A percentile compares a stretch with the other conserved stretches of the same genome.
These are phyloP conservation scores for Platerodrilus igneus DNA, from an alignment of 2,888 invertebrate species.

Conservation along the genomic window DNA sequence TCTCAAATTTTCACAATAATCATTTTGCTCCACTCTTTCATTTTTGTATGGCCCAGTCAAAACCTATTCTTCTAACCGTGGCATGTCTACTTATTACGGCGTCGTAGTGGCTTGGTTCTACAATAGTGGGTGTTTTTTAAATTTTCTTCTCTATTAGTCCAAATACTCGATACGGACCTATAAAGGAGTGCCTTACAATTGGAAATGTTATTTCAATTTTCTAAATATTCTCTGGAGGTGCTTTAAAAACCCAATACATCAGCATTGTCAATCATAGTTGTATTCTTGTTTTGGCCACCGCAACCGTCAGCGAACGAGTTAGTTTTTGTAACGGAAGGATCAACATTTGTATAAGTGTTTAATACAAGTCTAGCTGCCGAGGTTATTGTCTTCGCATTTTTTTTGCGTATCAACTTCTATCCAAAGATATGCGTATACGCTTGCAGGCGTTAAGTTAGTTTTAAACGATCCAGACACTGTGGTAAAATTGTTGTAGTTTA, in stretches of 20 bases:
- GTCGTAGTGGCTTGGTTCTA: conserved; percentile 1
- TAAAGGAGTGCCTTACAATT: too few relatives aligned
- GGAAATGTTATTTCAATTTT: conserved; percentile 1
- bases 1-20: conserved; percentile 3
- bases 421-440: conserved; percentile 10
- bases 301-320: too few relatives aligned
- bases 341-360: not conserved
- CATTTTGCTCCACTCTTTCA: too few relatives aligned
- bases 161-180: too few relatives aligned
- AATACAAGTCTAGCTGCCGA: conserved; percentile 8
- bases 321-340: not conserved
- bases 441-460: conserved; percentile 5
- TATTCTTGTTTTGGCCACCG: too few relatives aligned
- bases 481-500: conserved; percentile 14
- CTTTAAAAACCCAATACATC: too few relatives aligned
- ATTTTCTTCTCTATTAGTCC: not conserved
- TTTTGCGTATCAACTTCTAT: conserved; percentile 9
- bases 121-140: conserved; percentile 1
- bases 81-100: not conserved
- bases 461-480: conserved; percentile 8
- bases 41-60: too few relatives aligned
- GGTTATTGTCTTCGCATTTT: conserved; percentile 14
- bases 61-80: too few relatives aligned
- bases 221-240: not conserved
- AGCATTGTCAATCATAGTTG: conserved; percentile 2